Conservation (phyloP, 2,797 vertebrate genomes). For the Sebastes iracundus region DNA sequence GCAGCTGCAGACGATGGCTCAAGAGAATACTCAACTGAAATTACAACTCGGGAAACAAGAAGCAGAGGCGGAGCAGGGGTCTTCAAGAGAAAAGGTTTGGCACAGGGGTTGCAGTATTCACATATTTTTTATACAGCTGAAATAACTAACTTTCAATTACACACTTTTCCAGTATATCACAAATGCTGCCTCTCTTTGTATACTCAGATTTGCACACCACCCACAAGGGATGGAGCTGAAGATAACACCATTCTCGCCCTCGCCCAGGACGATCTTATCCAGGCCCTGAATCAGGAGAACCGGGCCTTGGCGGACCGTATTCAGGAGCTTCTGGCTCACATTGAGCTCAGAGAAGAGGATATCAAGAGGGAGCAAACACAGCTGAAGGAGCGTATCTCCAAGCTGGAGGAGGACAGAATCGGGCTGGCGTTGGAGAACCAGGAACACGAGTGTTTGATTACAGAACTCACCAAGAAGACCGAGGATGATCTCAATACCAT, state of each 20-base stretch:
- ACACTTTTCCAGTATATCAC: neutral
- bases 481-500: slow-evolving; percentile 65
- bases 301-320: slow-evolving; percentile 70
- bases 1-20: slow-evolving; percentile 45
- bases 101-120: neutral
- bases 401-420: slow-evolving; percentile 42
- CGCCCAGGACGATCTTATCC: slow-evolving; percentile 54
- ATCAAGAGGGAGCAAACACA: slow-evolving; percentile 33
- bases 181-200: slow-evolving; percentile 3
- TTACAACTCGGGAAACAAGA: slow-evolving; percentile 42
- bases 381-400: slow-evolving; percentile 27
- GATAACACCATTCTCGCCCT: slow-evolving; percentile 21
- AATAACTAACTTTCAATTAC: neutral
- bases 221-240: neutral
- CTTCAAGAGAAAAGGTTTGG: slow-evolving; percentile 41
- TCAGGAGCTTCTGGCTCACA: slow-evolving; percentile 72
- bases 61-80: neutral
- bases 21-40: slow-evolving; percentile 55
- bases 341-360: slow-evolving; percentile 55
- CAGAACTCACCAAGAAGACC: slow-evolving; percentile 72
- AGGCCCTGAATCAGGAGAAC: slow-evolving; percentile 79
- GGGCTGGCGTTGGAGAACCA: slow-evolving; percentile 62
- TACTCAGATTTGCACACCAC: slow-evolving; percentile 24
- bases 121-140: neutral
- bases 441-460: slow-evolving; percentile 62